phyloP scores from a whole-genome alignment of 2,797 vertebrate species.

The Galago senegalensis region DNA sequence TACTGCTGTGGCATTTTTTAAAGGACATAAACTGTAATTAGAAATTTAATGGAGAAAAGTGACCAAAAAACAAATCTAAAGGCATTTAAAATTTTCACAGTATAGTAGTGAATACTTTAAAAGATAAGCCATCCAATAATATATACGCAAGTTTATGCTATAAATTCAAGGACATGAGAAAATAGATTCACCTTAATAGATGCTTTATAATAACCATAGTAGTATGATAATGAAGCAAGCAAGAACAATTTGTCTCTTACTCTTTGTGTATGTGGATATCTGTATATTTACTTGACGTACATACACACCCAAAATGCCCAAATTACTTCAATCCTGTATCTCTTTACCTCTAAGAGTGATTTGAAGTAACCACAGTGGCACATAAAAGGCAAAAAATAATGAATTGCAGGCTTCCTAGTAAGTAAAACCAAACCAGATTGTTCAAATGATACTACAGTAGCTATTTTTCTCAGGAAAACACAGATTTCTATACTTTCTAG shows the following conservation, averaged over 20 bases:
- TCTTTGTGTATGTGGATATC: not conserved
- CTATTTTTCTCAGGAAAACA: constrained; percentile 6
- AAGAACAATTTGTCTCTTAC: constrained; percentile 22
- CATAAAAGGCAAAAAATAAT: constrained; percentile 13
- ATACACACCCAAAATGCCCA: not conserved
- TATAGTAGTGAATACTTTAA: constrained; percentile 60
- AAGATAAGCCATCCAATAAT: not conserved
- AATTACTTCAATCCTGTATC: constrained; percentile 44
- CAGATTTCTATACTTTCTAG: constrained; percentile 48
- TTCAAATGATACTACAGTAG: not conserved
- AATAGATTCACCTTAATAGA: not conserved
- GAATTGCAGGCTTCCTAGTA: constrained; percentile 44
- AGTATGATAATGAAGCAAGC: not conserved
- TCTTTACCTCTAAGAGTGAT: not conserved
- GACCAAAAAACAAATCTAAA: constrained; percentile 46
- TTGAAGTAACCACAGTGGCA: constrained; percentile 53
- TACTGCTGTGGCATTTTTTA: not conserved
- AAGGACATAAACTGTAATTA: constrained; percentile 12
- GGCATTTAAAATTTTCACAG: not conserved
- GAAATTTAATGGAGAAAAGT: constrained; percentile 29
- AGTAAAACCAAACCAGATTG: constrained; percentile 28
- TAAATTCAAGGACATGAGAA: not conserved
- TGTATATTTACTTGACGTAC: not conserved
- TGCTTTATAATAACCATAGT: not conserved
- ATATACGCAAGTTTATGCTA: not conserved